Evolutionary conservation across 2,888 invertebrate genomes (phyloP).

Genomic region (Chouioia cunea): DNA sequence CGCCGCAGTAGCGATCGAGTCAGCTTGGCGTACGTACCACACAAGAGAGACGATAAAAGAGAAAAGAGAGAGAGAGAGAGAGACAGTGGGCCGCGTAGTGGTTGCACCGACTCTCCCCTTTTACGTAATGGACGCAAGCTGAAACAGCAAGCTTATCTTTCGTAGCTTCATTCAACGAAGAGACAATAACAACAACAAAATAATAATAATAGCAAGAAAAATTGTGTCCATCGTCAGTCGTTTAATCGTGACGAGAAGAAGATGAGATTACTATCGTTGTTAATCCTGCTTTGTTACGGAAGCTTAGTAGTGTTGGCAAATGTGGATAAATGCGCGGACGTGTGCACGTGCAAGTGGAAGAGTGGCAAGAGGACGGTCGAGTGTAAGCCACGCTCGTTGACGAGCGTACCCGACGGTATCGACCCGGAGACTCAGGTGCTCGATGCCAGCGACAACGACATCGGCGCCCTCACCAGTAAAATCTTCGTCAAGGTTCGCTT

Average conservation of each 20-base stretch:
- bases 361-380: slow-evolving; percentile 93
- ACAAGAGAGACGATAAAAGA: no score
- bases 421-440: slow-evolving; percentile 92
- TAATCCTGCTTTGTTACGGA: background rate
- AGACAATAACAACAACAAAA: no score
- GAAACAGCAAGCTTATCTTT: no score
- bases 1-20: slow-evolving; percentile 10
- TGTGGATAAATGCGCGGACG: slow-evolving; percentile 64
- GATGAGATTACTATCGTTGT: slow-evolving; percentile 16
- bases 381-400: slow-evolving; percentile 86
- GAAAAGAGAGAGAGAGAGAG: slow-evolving; percentile 1
- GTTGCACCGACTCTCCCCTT: no score
- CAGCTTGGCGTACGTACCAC: slow-evolving; percentile 38
- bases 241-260: no score
- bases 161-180: no score
- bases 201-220: no score
- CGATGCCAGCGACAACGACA: slow-evolving; percentile 89
- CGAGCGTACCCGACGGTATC: slow-evolving; percentile 86
- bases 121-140: no score
- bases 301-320: slow-evolving; percentile 34
- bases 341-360: slow-evolving; percentile 93
- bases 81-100: background rate
- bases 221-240: no score
- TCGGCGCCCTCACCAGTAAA: slow-evolving; percentile 85
- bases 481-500: slow-evolving; percentile 86